These are phyloP conservation scores for Digitonthophagus gazella DNA, from an alignment of 2,888 invertebrate species.

Conservation along the genomic window DNA sequence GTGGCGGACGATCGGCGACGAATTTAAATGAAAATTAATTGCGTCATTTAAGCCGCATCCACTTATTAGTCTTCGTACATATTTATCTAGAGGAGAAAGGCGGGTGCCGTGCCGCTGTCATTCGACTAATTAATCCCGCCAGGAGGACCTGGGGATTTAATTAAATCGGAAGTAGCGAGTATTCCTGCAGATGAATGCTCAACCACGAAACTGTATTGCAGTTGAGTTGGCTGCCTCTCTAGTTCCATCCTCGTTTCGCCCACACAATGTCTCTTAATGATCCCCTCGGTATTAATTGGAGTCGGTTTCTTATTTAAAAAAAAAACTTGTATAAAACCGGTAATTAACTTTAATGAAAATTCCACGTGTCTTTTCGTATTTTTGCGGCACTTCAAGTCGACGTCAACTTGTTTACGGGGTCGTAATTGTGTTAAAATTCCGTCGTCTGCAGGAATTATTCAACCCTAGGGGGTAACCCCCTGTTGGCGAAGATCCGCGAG, in stretches of 20 bases:
- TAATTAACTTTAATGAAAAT: background rate
- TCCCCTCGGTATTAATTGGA: background rate
- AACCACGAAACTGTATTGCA: conserved; percentile 35
- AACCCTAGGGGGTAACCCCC: conserved; percentile 14
- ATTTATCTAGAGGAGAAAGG: conserved; percentile 39
- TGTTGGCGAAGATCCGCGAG: conserved; percentile 32
- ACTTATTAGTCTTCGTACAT: conserved; percentile 44
- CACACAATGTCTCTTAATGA: conserved; percentile 13
- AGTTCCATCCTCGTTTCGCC: background rate
- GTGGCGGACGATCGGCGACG: conserved; percentile 39
- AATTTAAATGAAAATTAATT: conserved; percentile 48
- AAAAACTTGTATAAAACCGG: background rate
- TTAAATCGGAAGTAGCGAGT: conserved; percentile 47
- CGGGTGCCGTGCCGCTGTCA: conserved; percentile 36
- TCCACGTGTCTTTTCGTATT: background rate
- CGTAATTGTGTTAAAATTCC: conserved; percentile 17
- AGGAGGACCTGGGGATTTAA: conserved; percentile 46
- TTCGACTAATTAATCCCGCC: conserved; percentile 48
- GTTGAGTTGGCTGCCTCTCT: background rate
- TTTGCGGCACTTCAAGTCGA: background rate
- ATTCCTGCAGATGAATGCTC: conserved; percentile 43
- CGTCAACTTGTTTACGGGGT: conserved; percentile 13
- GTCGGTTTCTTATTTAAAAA: background rate
- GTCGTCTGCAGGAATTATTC: conserved; percentile 21
- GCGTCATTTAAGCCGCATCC: conserved; percentile 45